Evolutionary conservation across 2,113 vertebrate species (phyloP), one percentile per base, ranked within the genome.

Genomic region (Solea solea): DNA sequence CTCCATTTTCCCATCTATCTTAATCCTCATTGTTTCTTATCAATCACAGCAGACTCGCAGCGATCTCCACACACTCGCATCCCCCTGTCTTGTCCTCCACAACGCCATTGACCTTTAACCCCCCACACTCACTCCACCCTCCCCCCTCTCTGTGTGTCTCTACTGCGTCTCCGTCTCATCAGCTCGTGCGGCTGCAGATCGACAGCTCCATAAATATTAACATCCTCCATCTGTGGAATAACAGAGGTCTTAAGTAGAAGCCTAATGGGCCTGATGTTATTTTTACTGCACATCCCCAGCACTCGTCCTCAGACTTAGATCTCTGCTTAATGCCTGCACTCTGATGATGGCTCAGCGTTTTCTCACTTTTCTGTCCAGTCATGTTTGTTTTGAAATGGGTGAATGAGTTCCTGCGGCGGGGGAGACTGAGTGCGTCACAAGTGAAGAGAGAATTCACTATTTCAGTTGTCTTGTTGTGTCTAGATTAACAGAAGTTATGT

Each of bases 161-260:
- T 0, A 27, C 9, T 21, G 21, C 2, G 0, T 53, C 60, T 58
- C 54, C 42, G 6, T 41, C 16, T 54, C 64, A 28, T 73, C 60
- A 25, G 58, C 74, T 56, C 42, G 69, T 79, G 48, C 74, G 66
- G 68, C 68, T 56, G 45, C 74, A 58, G 28, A 42, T 81, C 9
- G 6, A 51, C 64, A 39, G 71, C 73, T 25, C 72, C 64, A 85
- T 85, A 80, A 88, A 90, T 84, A 88, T 86, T 87, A 82, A 87
- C 84, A 75, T 46, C 64, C 69, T 78, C 72, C 82, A 78, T 81
- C 76, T 76, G 54, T 25, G 60, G 69, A 71, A 69, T 74, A 84
- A 80, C 83, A 83, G 76, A 82, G 75, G 74, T 84, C 69, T 82
- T 79, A 58, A 83, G 75, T 77, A 71, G 3, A 40, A 80, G 57